Conservation (phyloP, 2,797 vertebrate genomes). For the Knipowitschia caucasica region DNA sequence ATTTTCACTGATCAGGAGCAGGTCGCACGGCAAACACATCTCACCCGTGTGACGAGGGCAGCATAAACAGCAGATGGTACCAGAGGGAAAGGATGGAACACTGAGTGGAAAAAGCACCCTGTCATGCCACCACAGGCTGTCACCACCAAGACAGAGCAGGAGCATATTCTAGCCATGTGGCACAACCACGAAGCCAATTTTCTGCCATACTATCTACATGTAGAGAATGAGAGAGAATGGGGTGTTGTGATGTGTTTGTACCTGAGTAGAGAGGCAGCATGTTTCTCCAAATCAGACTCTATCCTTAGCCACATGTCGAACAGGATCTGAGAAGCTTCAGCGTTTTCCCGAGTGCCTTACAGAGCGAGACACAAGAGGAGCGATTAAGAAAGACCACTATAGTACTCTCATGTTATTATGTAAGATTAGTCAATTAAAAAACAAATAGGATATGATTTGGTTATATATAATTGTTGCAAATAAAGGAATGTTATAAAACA, state of each 20-base stretch:
- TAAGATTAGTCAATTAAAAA: no score
- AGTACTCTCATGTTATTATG: not conserved
- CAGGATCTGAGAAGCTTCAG: slow-evolving; percentile 71
- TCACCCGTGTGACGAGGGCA: slow-evolving; percentile 64
- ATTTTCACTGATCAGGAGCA: slow-evolving; percentile 64
- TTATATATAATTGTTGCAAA: no score
- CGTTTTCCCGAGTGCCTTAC: slow-evolving; percentile 84
- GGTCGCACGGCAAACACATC: slow-evolving; percentile 67
- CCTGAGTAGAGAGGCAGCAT: slow-evolving; percentile 80
- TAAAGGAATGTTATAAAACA: no score
- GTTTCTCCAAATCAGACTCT: slow-evolving; percentile 77
- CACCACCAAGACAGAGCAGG: slow-evolving; percentile 58
- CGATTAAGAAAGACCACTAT: slow-evolving; percentile 40
- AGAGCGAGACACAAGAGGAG: slow-evolving; percentile 6
- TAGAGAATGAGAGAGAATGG: not conserved
- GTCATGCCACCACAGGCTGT: slow-evolving; percentile 58
- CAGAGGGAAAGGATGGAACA: slow-evolving; percentile 74
- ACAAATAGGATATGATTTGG: no score
- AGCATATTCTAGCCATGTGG: slow-evolving; percentile 59
- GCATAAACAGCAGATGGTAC: slow-evolving; percentile 81
- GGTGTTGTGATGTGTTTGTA: slow-evolving; percentile 64
- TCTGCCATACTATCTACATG: slow-evolving; percentile 27
- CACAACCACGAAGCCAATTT: slow-evolving; percentile 46
- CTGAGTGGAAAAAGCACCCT: slow-evolving; percentile 71
- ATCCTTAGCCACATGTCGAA: slow-evolving; percentile 77